Conservation (phyloP, 2,797 vertebrate genomes). For the Setipinna tenuifilis region DNA sequence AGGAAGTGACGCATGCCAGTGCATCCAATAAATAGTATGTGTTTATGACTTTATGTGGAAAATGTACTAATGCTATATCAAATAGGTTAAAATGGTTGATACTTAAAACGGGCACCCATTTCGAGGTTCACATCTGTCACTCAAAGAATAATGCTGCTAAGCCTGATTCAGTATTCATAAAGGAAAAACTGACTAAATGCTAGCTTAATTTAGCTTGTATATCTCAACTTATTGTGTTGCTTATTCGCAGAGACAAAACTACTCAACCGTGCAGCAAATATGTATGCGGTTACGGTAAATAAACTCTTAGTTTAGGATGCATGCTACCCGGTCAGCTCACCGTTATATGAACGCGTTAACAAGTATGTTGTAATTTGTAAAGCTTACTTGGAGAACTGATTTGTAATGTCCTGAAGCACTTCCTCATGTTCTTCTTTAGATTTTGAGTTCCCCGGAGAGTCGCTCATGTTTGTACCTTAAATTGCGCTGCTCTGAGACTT, state of each 20-base stretch:
- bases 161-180: too few species aligned
- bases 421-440: background rate
- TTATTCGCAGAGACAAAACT: too few species aligned
- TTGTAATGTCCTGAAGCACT: conserved; percentile 8
- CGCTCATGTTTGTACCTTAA: background rate
- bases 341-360: too few species aligned
- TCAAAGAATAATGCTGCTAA: too few species aligned
- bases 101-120: background rate
- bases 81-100: background rate
- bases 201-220: too few species aligned
- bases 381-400: conserved; percentile 10
- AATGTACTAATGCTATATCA: background rate
- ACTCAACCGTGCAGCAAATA: too few species aligned
- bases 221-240: too few species aligned
- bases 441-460: background rate
- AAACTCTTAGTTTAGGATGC: background rate
- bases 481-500: too few species aligned
- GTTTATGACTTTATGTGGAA: background rate
- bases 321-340: background rate
- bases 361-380: background rate
- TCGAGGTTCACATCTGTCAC: background rate
- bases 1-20: too few species aligned
- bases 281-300: too few species aligned
- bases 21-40: background rate
- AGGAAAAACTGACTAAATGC: too few species aligned